These are phyloP conservation scores for Periparus ater DNA, from an alignment of 2,797 vertebrate genomes.

Conservation along the genomic window DNA sequence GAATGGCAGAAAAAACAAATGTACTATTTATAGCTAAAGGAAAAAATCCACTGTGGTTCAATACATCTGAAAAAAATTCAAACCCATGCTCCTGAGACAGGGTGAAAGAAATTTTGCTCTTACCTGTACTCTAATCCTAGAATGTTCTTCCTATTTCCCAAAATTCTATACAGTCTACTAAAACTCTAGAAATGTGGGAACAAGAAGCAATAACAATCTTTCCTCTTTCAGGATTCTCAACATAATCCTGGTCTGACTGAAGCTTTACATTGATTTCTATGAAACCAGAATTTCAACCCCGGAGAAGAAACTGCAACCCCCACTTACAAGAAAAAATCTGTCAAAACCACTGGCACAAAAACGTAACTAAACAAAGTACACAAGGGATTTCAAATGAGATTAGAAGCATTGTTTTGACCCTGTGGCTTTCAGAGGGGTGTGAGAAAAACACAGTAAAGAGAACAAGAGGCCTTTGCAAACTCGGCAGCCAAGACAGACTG, in stretches of 20 bases:
- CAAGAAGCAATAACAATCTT: not conserved
- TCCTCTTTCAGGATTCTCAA: not conserved
- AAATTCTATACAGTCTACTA: not conserved
- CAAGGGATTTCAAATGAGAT: constrained; percentile 48
- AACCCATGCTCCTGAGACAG: not conserved
- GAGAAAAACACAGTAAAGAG: constrained; percentile 20
- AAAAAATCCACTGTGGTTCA: not conserved
- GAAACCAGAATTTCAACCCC: not conserved
- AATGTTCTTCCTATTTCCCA: not conserved
- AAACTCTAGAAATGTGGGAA: not conserved
- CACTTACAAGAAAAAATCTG: constrained; percentile 2
- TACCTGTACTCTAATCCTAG: not conserved
- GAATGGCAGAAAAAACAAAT: not conserved
- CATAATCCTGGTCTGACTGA: not conserved
- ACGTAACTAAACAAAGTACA: constrained; percentile 22
- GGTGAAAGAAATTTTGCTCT: not conserved
- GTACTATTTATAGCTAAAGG: not conserved
- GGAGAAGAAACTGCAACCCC: constrained; percentile 12
- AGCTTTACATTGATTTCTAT: not conserved
- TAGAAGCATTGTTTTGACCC: constrained; percentile 46
- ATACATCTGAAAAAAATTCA: not conserved
- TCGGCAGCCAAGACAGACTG: not conserved
- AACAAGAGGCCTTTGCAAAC: constrained; percentile 25
- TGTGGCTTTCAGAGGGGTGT: constrained; percentile 41
- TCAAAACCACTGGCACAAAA: constrained; percentile 31